These are phyloP conservation scores for Sparus aurata DNA, from an alignment of 2,797 vertebrate species.

Conservation along the genomic window DNA sequence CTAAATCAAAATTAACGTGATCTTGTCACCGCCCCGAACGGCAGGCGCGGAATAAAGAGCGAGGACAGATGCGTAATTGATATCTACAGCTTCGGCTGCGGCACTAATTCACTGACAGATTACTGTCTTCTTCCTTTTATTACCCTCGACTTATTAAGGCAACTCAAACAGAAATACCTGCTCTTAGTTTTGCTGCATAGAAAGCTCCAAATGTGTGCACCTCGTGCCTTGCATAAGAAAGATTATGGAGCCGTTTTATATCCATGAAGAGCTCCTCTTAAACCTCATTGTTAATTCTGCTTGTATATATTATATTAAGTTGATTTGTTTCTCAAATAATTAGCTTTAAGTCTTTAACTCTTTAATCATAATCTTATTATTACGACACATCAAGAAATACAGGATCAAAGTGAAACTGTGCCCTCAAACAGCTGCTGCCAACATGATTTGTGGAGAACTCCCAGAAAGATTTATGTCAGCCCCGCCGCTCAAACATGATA, in stretches of 20 bases:
- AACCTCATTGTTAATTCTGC: neutral
- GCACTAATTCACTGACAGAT: conserved; percentile 22
- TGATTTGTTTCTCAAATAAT: neutral
- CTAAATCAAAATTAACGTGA: conserved; percentile 72
- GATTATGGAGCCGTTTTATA: conserved; percentile 18
- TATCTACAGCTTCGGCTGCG: conserved; percentile 10
- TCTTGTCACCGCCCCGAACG: conserved; percentile 62
- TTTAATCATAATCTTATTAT: conserved; percentile 8
- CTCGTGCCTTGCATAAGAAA: neutral
- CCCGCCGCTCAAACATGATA: conserved; percentile 56
- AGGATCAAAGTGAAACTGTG: conserved; percentile 12
- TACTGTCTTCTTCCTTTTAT: conserved; percentile 25
- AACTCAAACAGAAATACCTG: conserved; percentile 15
- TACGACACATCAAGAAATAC: conserved; percentile 6
- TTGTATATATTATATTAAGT: neutral
- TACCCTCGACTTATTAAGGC: conserved; percentile 2
- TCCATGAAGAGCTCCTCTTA: neutral
- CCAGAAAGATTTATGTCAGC: conserved; percentile 43
- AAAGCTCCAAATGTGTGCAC: neutral
- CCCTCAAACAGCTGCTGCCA: conserved; percentile 37
- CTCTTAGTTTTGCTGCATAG: neutral
- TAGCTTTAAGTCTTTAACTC: conserved; percentile 16
- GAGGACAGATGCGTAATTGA: conserved; percentile 41
- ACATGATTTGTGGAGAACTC: conserved; percentile 49
- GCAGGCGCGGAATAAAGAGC: conserved; percentile 28